A percentile compares a stretch with the other conserved stretches of the same genome.
Conservation (phyloP, 2,113 vertebrate genomes). For the Dasypus novemcinctus region DNA sequence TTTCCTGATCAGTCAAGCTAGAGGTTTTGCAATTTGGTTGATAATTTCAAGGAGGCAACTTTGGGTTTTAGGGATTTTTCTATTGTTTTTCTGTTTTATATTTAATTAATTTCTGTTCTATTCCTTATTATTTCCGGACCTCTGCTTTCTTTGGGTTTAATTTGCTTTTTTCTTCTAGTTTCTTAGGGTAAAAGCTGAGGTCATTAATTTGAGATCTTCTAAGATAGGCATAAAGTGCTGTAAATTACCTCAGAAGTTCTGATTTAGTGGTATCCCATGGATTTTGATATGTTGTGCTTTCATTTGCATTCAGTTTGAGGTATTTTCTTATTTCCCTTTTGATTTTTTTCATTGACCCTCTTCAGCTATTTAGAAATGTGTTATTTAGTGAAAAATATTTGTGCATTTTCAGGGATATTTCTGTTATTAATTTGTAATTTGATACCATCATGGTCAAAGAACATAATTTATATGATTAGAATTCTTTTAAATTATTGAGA, state of each 20-base stretch:
- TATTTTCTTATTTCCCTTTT: slow-evolving; percentile 9
- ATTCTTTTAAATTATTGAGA: slow-evolving; percentile 68
- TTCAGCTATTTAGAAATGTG: slow-evolving; percentile 63
- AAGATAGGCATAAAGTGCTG: neutral
- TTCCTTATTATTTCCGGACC: slow-evolving; percentile 6
- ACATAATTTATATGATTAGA: slow-evolving; percentile 49
- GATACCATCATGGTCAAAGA: slow-evolving; percentile 63
- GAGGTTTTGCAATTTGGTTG: neutral
- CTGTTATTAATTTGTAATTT: slow-evolving; percentile 76
- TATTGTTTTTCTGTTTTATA: neutral
- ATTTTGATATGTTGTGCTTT: slow-evolving; percentile 38
- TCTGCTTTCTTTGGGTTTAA: too few species aligned
- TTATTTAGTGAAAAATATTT: slow-evolving; percentile 71
- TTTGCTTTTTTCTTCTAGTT: slow-evolving; percentile 12
- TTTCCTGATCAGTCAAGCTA: too few species aligned
- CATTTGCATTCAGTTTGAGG: slow-evolving; percentile 8
- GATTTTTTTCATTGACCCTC: slow-evolving; percentile 52
- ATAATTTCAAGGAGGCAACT: neutral
- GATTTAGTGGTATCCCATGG: neutral
- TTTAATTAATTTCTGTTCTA: neutral
- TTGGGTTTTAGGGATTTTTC: slow-evolving; percentile 27
- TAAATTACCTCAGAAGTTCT: slow-evolving; percentile 31
- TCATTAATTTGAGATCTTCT: slow-evolving; percentile 12
- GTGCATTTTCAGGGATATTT: slow-evolving; percentile 67
- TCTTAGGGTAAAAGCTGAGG: slow-evolving; percentile 28